Percentiles rank a stretch among this genome's conserved stretches.
phyloP scores from a whole-genome alignment of 1,140 invertebrate species.

The Agraylea sexmaculata region DNA sequence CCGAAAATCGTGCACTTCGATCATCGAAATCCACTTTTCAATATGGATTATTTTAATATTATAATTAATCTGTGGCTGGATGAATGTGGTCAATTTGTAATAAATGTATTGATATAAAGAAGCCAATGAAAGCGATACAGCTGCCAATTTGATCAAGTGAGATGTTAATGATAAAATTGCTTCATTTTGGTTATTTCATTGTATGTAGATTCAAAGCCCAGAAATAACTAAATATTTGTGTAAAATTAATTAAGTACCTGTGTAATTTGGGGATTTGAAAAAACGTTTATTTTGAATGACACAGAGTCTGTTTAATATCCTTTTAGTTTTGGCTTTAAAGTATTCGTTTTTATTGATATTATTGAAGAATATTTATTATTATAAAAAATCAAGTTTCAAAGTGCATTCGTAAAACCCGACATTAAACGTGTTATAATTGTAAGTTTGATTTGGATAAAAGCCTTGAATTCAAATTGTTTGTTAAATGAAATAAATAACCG shows the following conservation, averaged over 20 bases:
- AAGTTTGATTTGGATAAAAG: background rate
- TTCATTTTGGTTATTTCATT: too few relatives aligned
- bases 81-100: too few relatives aligned
- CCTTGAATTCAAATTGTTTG: background rate
- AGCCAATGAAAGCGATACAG: too few relatives aligned
- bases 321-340: background rate
- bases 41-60: too few relatives aligned
- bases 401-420: background rate
- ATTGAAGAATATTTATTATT: background rate
- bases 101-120: too few relatives aligned
- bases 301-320: background rate
- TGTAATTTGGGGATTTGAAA: background rate
- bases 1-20: too few relatives aligned
- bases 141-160: too few relatives aligned
- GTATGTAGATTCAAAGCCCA: too few relatives aligned
- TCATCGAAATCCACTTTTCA: too few relatives aligned
- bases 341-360: background rate
- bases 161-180: too few relatives aligned
- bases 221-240: too few relatives aligned
- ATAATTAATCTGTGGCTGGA: too few relatives aligned
- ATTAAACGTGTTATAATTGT: background rate
- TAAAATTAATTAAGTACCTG: slow-evolving; percentile 1
- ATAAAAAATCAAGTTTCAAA: background rate
- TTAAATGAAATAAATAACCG: background rate
- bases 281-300: background rate